A percentile compares a stretch with the other conserved stretches of the same genome.
phyloP scores from a whole-genome alignment of 1,140 invertebrate species.

The Phenacoccus solenopsis region DNA sequence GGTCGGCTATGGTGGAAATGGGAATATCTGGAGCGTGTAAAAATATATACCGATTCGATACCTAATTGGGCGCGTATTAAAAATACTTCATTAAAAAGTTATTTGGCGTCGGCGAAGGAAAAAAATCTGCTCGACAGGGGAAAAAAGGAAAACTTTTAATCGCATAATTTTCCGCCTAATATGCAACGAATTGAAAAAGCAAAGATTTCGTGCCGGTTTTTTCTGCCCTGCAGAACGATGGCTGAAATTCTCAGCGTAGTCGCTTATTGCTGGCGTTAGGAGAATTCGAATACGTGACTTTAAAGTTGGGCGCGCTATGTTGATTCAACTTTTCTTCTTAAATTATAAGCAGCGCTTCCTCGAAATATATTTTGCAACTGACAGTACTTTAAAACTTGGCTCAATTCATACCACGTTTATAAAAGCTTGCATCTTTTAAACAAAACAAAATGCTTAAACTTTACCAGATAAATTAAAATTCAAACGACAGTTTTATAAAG shows the following conservation, averaged over 20 bases:
- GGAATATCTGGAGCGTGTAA: neutral
- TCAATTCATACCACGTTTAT: constrained; percentile 13
- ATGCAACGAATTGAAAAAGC: constrained; percentile 15
- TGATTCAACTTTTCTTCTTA: constrained; percentile 17
- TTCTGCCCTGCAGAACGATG: too few relatives aligned
- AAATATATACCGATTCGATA: neutral
- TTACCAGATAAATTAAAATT: neutral
- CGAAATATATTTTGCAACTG: constrained; percentile 15
- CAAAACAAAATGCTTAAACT: neutral
- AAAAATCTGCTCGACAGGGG: neutral
- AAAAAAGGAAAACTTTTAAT: constrained; percentile 4
- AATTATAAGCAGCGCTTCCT: constrained; percentile 12
- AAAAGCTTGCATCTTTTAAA: constrained; percentile 3
- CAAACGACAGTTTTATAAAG: neutral
- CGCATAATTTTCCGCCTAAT: constrained; percentile 16
- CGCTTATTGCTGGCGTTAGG: neutral
- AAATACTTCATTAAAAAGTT: constrained; percentile 3
- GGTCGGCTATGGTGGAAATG: too few relatives aligned
- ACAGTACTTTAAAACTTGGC: constrained; percentile 13
- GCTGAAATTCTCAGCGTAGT: too few relatives aligned
- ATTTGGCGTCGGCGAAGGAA: neutral
- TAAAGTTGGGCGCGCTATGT: constrained; percentile 4
- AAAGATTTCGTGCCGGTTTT: constrained; percentile 7
- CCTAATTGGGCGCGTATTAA: neutral
- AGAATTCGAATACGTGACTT: constrained; percentile 9